Percentiles rank a stretch among this genome's conserved stretches.
These are phyloP conservation scores for Lepidocyrtoides sp. DNA, from an alignment of 2,888 invertebrate species.

Conservation along the genomic window DNA sequence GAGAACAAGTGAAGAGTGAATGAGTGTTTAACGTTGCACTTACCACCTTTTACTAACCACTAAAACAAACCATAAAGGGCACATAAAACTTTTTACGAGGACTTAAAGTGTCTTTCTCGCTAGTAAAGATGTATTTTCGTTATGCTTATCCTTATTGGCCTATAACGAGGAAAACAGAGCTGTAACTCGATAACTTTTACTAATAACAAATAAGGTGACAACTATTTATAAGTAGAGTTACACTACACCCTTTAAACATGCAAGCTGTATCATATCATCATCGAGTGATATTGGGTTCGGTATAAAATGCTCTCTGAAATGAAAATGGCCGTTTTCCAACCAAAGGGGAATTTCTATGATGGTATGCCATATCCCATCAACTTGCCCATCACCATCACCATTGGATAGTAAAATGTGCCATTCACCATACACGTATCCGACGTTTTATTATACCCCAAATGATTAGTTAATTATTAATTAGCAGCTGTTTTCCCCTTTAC, in stretches of 20 bases:
- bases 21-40: conserved; percentile 75
- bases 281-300: neutral
- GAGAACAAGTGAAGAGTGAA: conserved; percentile 52
- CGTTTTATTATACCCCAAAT: conserved; percentile 71
- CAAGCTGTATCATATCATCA: neutral
- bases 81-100: conserved; percentile 78
- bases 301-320: conserved; percentile 18
- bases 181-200: too few relatives aligned
- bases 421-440: conserved; percentile 47
- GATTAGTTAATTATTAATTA: conserved; percentile 77
- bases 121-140: conserved; percentile 58
- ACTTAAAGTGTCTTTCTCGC: conserved; percentile 72
- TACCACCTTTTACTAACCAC: conserved; percentile 79
- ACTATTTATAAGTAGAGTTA: neutral
- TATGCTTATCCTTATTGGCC: conserved; percentile 62
- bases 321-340: conserved; percentile 27
- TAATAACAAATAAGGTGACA: too few relatives aligned
- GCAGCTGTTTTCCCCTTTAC: conserved; percentile 21
- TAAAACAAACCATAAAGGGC: conserved; percentile 81
- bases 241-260: neutral
- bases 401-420: conserved; percentile 61
- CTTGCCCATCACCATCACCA: conserved; percentile 64
- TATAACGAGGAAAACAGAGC: conserved; percentile 21
- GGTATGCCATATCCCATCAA: conserved; percentile 67
- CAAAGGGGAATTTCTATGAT: conserved; percentile 48